A percentile compares a stretch with the other conserved stretches of the same genome.
phyloP scores from a whole-genome alignment of 2,888 invertebrate genomes.

The Yponomeuta sedellus region DNA sequence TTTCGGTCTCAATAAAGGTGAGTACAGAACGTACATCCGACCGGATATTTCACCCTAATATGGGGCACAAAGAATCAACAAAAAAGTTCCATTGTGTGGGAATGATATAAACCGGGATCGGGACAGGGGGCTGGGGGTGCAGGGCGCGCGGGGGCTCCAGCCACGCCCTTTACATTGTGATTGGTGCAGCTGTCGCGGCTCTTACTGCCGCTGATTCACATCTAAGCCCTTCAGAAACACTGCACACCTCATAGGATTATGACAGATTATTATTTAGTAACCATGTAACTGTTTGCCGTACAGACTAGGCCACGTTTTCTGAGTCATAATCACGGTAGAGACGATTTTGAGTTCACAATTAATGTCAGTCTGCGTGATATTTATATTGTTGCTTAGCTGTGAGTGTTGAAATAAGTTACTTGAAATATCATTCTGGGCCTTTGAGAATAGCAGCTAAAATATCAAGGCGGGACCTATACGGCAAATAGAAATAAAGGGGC shows the following conservation, averaged over 20 bases:
- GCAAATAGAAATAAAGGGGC: slow-evolving; percentile 54
- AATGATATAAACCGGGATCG: slow-evolving; percentile 64
- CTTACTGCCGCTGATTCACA: slow-evolving; percentile 39
- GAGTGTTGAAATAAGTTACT: too few species aligned
- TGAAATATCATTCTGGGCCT: too few species aligned
- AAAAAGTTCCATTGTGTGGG: slow-evolving; percentile 72
- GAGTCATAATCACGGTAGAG: too few species aligned
- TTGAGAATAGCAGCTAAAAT: not conserved
- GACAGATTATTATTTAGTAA: not conserved
- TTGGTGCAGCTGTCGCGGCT: slow-evolving; percentile 72
- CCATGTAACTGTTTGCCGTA: not conserved
- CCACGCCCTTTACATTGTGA: slow-evolving; percentile 73
- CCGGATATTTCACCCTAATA: slow-evolving; percentile 73
- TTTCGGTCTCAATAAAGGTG: slow-evolving; percentile 61
- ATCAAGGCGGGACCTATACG: slow-evolving; percentile 31
- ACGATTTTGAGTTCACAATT: too few species aligned
- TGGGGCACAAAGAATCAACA: slow-evolving; percentile 65
- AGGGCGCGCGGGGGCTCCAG: slow-evolving; percentile 37
- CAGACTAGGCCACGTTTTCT: too few species aligned
- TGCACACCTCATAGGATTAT: slow-evolving; percentile 11
- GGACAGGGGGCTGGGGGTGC: slow-evolving; percentile 37
- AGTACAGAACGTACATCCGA: slow-evolving; percentile 68
- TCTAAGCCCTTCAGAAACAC: slow-evolving; percentile 19
- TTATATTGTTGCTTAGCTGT: too few species aligned
- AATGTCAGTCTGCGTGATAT: too few species aligned